These are phyloP conservation scores for Mus caroli DNA, from an alignment of 2,797 vertebrate genomes.

Conservation along the genomic window DNA sequence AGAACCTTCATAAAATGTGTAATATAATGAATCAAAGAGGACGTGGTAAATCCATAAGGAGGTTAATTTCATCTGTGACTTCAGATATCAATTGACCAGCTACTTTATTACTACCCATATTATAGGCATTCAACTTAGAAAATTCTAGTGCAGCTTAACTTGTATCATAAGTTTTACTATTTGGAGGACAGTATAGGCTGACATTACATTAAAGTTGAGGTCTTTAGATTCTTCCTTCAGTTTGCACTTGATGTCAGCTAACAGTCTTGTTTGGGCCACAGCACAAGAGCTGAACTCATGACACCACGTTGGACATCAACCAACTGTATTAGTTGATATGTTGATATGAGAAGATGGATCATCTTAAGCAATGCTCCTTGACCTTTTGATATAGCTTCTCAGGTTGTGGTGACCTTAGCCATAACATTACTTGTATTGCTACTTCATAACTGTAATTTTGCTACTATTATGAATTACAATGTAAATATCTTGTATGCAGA, in stretches of 20 bases:
- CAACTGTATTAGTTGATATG: background rate
- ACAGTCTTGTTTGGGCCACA: background rate
- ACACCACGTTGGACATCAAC: background rate
- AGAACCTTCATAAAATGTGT: background rate
- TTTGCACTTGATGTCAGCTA: background rate
- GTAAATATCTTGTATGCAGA: background rate
- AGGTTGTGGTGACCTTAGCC: background rate
- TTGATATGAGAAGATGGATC: background rate
- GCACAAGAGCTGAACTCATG: background rate
- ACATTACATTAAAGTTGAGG: background rate
- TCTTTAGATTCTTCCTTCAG: background rate
- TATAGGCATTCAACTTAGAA: background rate
- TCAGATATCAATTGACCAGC: background rate
- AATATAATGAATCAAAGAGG: background rate
- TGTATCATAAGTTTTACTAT: background rate
- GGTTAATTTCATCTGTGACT: background rate
- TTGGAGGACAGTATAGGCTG: background rate
- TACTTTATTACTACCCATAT: background rate
- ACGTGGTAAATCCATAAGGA: background rate
- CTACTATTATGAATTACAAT: background rate
- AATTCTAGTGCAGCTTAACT: constrained; percentile 8
- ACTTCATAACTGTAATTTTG: background rate
- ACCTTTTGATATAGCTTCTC: background rate
- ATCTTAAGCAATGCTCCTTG: background rate
- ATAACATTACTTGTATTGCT: background rate